Evolutionary conservation across 2,113 vertebrate genomes (phyloP).

Genomic region (Ailurus styani): DNA sequence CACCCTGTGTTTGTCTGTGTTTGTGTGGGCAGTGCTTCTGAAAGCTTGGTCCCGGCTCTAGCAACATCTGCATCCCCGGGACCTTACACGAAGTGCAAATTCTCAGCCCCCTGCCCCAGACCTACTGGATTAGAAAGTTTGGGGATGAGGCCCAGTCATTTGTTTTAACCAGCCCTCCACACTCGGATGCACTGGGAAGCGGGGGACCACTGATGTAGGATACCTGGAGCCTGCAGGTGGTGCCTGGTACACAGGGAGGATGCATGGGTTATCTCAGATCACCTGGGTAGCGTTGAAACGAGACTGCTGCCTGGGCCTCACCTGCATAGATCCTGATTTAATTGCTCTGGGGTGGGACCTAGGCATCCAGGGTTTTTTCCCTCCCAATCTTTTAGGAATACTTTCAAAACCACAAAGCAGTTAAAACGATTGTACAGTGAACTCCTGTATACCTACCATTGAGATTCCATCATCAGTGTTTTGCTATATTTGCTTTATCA

Average conservation of each 20-base stretch:
- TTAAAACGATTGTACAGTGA: not conserved
- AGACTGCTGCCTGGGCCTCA: not conserved
- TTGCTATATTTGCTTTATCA: constrained; percentile 2
- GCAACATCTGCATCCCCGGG: not conserved
- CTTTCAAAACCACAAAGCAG: not conserved
- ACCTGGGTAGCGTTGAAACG: not conserved
- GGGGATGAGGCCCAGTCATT: not conserved
- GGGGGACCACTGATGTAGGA: not conserved
- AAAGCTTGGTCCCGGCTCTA: not conserved
- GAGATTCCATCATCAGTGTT: not conserved
- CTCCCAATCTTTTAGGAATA: not conserved
- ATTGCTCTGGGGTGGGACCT: not conserved
- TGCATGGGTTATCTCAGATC: not conserved
- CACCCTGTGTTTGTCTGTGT: not conserved
- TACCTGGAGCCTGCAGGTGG: too few relatives aligned
- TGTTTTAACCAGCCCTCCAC: not conserved
- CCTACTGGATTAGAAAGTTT: not conserved
- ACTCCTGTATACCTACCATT: not conserved
- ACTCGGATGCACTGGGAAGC: not conserved
- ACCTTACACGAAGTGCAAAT: constrained; percentile 1
- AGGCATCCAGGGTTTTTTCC: not conserved
- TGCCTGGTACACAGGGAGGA: not conserved
- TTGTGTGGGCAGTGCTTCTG: not conserved
- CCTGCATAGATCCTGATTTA: not conserved
- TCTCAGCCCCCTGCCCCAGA: not conserved